Evolutionary conservation across 1,140 invertebrate species (phyloP), one percentile per base, ranked within the genome.

Genomic region (Cryptotermes secundus): DNA sequence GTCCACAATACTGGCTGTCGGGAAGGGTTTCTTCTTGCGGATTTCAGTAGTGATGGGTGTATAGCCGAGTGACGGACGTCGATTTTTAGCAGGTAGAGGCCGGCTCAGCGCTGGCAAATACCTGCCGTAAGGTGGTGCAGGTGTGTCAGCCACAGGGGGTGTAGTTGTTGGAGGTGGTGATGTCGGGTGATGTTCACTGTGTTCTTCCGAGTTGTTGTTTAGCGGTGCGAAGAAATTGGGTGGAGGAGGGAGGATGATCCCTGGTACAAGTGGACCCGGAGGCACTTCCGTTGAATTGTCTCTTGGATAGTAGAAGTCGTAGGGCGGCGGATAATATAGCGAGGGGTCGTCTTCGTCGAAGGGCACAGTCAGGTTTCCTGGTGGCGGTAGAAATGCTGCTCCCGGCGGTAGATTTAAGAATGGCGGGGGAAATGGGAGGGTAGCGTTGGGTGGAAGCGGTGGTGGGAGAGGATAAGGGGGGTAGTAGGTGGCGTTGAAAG

Each of bases 311-410:
- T 94, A 94, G 90, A 97, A 97, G 89, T 95, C 96, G 90, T 97
- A 97, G 3, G 95, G 95, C 86, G 96, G 96, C 85, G 96, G 96
- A 92, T 97, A 96, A 87, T 96, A 97, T 31, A 97, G 94, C 82
- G 96, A 96, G 87, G 96, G 96, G 90, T 97, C 96, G 89, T 96
- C 95, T 89, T 96, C 95, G 90, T 97, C 96, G 88, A 95, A 94
- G 81, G 94, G 92, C 87, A 95, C 94, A 79, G 94, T 93, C 86
- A 93, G 91, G 89, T 95, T 96, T 87, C 90, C 91, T 81, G 93
- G 93, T 86, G 94, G 93, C 85, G 94, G 93, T 81, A 95, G 91
- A 87, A 95, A 93, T 31, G 93, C 93, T 83, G 94, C 93, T 80
- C 93, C 93, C 84, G 94, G 94, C 84, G 94, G 94, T 81, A 93